Conservation (phyloP, 1,140 invertebrate species). For the Drosophila hydei region DNA sequence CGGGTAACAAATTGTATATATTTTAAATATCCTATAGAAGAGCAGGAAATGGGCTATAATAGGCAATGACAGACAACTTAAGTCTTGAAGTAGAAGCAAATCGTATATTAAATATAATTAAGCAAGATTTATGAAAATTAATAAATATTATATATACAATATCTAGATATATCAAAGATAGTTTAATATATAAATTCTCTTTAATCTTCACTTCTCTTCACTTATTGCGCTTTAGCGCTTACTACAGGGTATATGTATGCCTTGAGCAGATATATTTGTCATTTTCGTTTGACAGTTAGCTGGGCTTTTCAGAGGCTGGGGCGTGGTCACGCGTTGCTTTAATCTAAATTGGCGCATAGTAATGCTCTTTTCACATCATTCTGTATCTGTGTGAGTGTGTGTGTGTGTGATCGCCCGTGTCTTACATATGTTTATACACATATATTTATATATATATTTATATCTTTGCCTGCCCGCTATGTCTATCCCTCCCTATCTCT, state of each 20-base stretch:
- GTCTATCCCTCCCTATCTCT: constrained; percentile 11
- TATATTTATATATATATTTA: constrained; percentile 6
- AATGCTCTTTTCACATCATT: constrained; percentile 52
- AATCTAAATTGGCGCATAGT: constrained; percentile 80
- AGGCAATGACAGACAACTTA: neutral
- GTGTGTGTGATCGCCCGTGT: constrained; percentile 66
- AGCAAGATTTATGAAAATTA: too few relatives aligned
- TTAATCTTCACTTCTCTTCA: too few relatives aligned
- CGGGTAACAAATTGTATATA: constrained; percentile 17
- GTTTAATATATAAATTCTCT: too few relatives aligned
- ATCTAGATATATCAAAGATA: too few relatives aligned
- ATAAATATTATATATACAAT: too few relatives aligned
- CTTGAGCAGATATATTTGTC: neutral
- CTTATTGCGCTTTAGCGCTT: too few relatives aligned
- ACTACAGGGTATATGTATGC: constrained; percentile 1
- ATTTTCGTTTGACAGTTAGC: constrained; percentile 47
- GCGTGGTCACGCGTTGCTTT: constrained; percentile 70
- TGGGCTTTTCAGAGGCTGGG: constrained; percentile 40
- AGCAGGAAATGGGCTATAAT: neutral
- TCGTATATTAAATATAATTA: too few relatives aligned
- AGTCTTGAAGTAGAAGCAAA: too few relatives aligned
- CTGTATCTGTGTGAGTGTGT: constrained; percentile 20
- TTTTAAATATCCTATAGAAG: constrained; percentile 16
- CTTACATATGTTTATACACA: constrained; percentile 48
- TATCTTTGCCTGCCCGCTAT: constrained; percentile 43